phyloP scores from a whole-genome alignment of 2,797 vertebrate species.

The Anguilla obscura region DNA sequence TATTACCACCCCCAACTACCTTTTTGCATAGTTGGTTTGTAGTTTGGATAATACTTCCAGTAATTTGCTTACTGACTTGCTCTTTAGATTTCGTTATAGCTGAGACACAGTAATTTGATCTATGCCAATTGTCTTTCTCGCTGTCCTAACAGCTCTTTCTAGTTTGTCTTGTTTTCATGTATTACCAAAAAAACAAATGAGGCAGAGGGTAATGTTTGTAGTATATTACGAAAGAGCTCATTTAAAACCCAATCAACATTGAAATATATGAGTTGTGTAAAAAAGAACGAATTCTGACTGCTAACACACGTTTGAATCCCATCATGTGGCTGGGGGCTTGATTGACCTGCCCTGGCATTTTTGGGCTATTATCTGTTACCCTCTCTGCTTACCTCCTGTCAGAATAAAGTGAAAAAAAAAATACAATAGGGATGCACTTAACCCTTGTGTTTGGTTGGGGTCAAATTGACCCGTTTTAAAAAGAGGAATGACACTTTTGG shows the following conservation, averaged over 20 bases:
- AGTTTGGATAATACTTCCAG: neutral
- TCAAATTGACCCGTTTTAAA: too few relatives aligned
- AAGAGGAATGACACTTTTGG: too few relatives aligned
- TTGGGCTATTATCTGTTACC: neutral
- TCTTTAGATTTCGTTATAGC: neutral
- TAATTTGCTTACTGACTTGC: neutral
- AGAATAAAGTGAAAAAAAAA: too few relatives aligned
- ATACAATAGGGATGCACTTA: too few relatives aligned
- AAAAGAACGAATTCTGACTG: neutral
- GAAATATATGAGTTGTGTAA: neutral
- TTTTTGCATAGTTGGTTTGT: neutral
- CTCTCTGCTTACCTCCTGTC: too few relatives aligned
- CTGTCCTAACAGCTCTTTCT: neutral
- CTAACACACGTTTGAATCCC: too few relatives aligned
- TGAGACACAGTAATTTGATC: neutral
- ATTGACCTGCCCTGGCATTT: neutral
- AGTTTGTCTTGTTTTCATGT: neutral
- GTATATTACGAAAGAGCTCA: neutral
- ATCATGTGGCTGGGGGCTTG: neutral
- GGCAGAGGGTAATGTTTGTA: neutral
- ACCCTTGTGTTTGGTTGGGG: too few relatives aligned
- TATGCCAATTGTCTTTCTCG: neutral
- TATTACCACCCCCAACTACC: neutral
- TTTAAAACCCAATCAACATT: neutral
- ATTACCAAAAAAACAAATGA: neutral